Conservation (phyloP, 2,113 vertebrate genomes). For the Mionectes macconnelli region DNA sequence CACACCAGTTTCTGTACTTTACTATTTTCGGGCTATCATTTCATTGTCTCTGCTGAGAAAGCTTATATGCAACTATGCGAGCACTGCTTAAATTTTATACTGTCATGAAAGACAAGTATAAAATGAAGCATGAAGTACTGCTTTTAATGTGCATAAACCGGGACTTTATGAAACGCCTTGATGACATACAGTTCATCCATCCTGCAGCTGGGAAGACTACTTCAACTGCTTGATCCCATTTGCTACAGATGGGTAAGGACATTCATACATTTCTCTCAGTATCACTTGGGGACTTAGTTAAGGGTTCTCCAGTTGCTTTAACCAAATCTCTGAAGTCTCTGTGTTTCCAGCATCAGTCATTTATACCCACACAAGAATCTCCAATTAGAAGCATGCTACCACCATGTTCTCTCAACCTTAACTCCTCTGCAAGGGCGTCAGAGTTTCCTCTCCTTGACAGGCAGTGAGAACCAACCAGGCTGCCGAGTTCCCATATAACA, state of each 20-base stretch:
- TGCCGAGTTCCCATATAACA: background rate
- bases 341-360: background rate
- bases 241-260: background rate
- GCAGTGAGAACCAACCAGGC: background rate
- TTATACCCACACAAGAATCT: background rate
- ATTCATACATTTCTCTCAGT: background rate
- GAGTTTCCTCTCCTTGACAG: background rate
- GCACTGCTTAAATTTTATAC: background rate
- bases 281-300: background rate
- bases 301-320: background rate
- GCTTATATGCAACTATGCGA: background rate
- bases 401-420: constrained; percentile 6
- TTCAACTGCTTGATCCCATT: background rate
- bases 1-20: background rate
- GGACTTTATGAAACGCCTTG: background rate
- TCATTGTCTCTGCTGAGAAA: background rate
- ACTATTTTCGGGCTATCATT: background rate
- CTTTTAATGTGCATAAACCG: background rate
- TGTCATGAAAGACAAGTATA: background rate
- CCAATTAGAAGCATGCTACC: background rate
- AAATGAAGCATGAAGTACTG: background rate
- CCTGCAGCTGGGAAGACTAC: background rate
- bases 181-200: background rate
- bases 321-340: background rate
- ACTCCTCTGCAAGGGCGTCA: background rate